Evolutionary conservation across 2,888 invertebrate genomes (phyloP).

Genomic region (Macrophya annulata): DNA sequence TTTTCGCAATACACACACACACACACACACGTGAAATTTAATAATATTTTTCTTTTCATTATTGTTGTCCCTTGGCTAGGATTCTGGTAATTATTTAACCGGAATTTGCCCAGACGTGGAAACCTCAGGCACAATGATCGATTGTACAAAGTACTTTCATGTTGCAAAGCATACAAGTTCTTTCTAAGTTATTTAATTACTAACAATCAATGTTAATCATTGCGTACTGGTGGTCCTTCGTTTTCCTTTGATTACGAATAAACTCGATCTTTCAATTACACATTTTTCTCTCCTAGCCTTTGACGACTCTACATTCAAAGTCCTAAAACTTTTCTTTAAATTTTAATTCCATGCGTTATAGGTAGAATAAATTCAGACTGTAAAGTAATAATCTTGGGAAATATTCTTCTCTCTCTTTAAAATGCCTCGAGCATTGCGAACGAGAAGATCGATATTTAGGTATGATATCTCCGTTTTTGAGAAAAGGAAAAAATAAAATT

Average conservation of each 20-base stretch:
- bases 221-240: not conserved
- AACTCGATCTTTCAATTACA: slow-evolving; percentile 32
- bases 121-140: not conserved
- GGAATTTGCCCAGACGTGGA: not conserved
- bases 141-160: slow-evolving; percentile 20
- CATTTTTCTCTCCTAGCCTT: slow-evolving; percentile 21
- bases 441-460: slow-evolving; percentile 8
- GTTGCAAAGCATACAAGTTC: not conserved
- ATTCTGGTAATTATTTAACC: slow-evolving; percentile 1
- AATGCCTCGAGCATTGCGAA: slow-evolving; percentile 11
- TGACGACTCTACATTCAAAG: not conserved
- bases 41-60: not conserved
- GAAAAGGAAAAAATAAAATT: not conserved
- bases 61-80: not conserved
- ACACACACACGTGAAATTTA: not conserved
- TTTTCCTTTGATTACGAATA: not conserved
- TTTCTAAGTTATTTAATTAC: slow-evolving; percentile 36
- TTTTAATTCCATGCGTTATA: slow-evolving; percentile 26
- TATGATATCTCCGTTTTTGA: slow-evolving; percentile 15
- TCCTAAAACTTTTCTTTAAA: slow-evolving; percentile 10
- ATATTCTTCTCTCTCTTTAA: not conserved
- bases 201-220: slow-evolving; percentile 4
- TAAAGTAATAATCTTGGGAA: slow-evolving; percentile 31
- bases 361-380: slow-evolving; percentile 16
- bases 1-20: not conserved